phyloP scores from a whole-genome alignment of 1,140 invertebrate genomes.

The Arion vulgaris region DNA sequence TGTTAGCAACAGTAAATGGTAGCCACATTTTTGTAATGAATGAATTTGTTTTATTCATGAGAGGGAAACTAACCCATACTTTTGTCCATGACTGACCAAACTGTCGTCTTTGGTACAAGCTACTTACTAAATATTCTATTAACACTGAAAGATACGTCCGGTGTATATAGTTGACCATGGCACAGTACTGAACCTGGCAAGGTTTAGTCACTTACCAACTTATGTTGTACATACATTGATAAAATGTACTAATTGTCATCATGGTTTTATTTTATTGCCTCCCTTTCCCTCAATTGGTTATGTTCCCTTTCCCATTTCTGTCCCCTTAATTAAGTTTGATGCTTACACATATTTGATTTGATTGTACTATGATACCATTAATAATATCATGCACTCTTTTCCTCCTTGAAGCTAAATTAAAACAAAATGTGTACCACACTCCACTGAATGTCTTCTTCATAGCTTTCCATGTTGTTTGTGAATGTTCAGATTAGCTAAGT shows the following conservation, averaged over 20 bases:
- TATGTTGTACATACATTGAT: neutral
- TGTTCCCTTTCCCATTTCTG: neutral
- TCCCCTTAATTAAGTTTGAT: neutral
- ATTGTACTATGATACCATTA: neutral
- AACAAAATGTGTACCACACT: conserved; percentile 1
- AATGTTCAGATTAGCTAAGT: no score
- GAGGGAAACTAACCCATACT: no score
- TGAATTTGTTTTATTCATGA: no score
- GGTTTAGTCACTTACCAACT: neutral
- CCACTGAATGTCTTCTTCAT: neutral
- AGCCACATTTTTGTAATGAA: no score
- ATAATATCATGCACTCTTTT: conserved; percentile 11
- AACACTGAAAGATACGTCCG: neutral
- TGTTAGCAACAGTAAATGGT: no score
- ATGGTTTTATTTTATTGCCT: neutral
- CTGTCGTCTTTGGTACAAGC: neutral
- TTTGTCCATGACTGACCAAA: neutral
- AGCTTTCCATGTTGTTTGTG: neutral
- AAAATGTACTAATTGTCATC: neutral
- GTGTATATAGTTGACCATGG: conserved; percentile 1
- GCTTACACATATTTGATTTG: neutral
- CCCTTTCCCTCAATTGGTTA: neutral
- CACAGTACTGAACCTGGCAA: neutral
- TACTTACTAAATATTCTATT: neutral
- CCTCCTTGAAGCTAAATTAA: conserved; percentile 3